Percentiles rank a stretch among this genome's conserved stretches.
These are phyloP conservation scores for Campylorhamphus procurvoides DNA, from an alignment of 2,113 vertebrate genomes.

Conservation along the genomic window DNA sequence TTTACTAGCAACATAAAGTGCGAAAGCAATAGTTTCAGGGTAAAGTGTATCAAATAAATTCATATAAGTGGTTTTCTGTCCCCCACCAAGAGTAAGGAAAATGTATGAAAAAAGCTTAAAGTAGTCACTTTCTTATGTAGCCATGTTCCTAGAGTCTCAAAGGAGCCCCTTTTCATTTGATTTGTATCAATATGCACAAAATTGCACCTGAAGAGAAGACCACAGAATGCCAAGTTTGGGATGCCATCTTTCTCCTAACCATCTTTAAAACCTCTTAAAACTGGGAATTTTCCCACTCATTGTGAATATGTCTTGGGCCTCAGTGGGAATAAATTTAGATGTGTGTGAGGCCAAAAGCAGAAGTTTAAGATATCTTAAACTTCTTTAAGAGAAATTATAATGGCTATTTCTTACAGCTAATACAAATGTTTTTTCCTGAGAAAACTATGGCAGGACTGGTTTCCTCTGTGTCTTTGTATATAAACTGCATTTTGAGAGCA, in stretches of 20 bases:
- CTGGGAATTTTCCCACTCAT: neutral
- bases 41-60: neutral
- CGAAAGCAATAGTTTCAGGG: neutral
- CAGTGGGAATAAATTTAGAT: neutral
- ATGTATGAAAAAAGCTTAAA: neutral
- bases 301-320: neutral
- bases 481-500: neutral
- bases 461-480: slow-evolving; percentile 25
- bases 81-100: neutral
- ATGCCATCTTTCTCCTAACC: neutral
- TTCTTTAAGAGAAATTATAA: neutral
- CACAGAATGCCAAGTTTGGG: neutral
- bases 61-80: neutral
- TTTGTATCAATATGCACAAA: neutral
- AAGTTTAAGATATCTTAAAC: neutral
- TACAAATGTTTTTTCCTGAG: neutral
- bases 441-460: neutral
- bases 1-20: neutral
- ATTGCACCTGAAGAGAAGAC: neutral
- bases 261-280: neutral
- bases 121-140: neutral
- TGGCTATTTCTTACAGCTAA: neutral
- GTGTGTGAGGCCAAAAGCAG: neutral
- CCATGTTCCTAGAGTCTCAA: neutral
- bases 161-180: neutral